Percentiles rank a stretch among this genome's conserved stretches.
These are phyloP conservation scores for Lerema accius DNA, from an alignment of 1,140 invertebrate species.

Conservation along the genomic window DNA sequence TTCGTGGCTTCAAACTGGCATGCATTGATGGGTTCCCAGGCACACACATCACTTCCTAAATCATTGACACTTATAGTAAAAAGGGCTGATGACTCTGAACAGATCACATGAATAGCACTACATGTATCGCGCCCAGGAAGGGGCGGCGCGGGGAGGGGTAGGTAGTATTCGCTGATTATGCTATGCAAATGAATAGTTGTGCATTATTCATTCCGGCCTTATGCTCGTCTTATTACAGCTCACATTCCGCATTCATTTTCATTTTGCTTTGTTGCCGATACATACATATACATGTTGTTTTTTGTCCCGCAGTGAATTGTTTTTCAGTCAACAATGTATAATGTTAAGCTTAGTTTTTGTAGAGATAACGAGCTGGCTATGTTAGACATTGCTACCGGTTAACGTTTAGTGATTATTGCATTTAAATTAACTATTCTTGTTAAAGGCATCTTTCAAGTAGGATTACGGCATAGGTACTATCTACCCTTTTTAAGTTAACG, in stretches of 20 bases:
- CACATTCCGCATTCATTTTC: slow-evolving; percentile 15
- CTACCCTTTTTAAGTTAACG: no score
- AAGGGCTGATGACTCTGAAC: neutral
- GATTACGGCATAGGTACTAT: no score
- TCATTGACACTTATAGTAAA: neutral
- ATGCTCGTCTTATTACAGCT: slow-evolving; percentile 17
- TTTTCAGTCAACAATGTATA: neutral
- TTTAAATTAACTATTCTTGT: no score
- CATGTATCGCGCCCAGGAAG: neutral
- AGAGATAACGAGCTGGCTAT: neutral
- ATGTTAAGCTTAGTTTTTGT: neutral
- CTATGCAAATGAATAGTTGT: slow-evolving; percentile 10
- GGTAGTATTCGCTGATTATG: slow-evolving; percentile 10
- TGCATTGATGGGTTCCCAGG: neutral
- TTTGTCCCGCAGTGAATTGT: neutral
- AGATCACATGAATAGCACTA: neutral
- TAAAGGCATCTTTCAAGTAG: no score
- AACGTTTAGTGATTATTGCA: neutral
- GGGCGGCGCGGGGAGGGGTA: neutral
- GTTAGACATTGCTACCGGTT: neutral
- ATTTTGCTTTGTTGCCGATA: slow-evolving; percentile 1
- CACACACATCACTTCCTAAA: neutral
- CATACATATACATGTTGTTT: slow-evolving; percentile 5
- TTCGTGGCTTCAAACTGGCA: no score
- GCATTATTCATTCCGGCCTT: slow-evolving; percentile 21